These are phyloP conservation scores for Pampus argenteus DNA, from an alignment of 2,797 vertebrate genomes.

Conservation along the genomic window DNA sequence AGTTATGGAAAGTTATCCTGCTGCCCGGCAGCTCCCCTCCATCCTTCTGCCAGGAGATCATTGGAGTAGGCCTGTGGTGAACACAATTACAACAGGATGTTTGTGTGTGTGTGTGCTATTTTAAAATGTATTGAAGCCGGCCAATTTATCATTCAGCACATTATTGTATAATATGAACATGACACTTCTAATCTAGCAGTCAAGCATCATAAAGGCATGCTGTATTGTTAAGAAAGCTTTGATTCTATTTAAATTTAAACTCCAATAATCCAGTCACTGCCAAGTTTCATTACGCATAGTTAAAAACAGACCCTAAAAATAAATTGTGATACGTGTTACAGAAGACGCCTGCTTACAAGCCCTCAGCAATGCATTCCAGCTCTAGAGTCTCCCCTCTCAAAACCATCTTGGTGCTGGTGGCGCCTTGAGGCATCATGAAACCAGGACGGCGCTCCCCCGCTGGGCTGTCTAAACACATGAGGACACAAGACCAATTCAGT, in stretches of 20 bases:
- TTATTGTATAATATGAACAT: not conserved
- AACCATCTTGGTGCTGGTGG: conserved; percentile 90
- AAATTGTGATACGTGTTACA: not conserved
- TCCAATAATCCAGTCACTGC: not conserved
- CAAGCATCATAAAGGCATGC: no score
- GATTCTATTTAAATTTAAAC: not conserved
- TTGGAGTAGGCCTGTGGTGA: conserved; percentile 90
- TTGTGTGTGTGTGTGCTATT: not conserved
- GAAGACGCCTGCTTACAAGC: conserved; percentile 88
- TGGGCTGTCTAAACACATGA: conserved; percentile 85
- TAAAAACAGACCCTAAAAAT: not conserved
- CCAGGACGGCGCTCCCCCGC: conserved; percentile 87
- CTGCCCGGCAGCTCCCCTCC: conserved; percentile 87
- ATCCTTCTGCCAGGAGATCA: conserved; percentile 93
- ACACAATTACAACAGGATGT: conserved; percentile 2
- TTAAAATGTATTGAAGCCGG: not conserved
- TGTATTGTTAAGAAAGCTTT: no score
- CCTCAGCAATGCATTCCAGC: conserved; percentile 96
- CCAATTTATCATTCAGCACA: not conserved
- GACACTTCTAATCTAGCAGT: no score
- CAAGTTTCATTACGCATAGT: no score
- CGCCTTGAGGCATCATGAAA: conserved; percentile 89
- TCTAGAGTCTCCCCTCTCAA: conserved; percentile 91
- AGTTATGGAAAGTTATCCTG: conserved; percentile 88
- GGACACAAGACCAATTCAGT: conserved; percentile 29